These are phyloP conservation scores for Abrostola tripartita DNA, from an alignment of 2,888 invertebrate species.

Conservation along the genomic window DNA sequence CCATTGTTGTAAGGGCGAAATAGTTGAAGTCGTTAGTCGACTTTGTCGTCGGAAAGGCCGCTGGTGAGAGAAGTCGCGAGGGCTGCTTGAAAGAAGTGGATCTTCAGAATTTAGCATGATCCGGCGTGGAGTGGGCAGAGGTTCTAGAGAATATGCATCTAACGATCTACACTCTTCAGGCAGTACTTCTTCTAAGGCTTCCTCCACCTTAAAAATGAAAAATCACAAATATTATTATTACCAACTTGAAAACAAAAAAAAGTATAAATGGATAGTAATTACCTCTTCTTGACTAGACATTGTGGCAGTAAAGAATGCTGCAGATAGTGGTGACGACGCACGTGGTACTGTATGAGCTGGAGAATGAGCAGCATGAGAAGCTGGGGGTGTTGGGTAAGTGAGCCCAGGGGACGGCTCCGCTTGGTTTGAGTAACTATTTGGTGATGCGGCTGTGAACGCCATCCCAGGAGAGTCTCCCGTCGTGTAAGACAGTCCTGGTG, in stretches of 20 bases:
- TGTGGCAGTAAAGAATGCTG: slow-evolving; percentile 94
- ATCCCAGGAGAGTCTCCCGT: slow-evolving; percentile 88
- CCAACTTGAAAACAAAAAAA: background rate
- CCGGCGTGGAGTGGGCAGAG: slow-evolving; percentile 92
- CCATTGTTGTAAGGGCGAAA: slow-evolving; percentile 78
- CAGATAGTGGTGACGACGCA: slow-evolving; percentile 93
- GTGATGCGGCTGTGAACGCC: slow-evolving; percentile 79
- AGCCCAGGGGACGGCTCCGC: slow-evolving; percentile 91
- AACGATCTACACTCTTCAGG: slow-evolving; percentile 92
- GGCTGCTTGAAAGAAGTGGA: slow-evolving; percentile 94
- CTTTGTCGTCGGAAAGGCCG: slow-evolving; percentile 74
- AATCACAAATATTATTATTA: slow-evolving; percentile 19
- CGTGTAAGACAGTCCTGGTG: slow-evolving; percentile 93
- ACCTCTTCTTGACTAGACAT: slow-evolving; percentile 95
- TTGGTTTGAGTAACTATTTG: slow-evolving; percentile 80
- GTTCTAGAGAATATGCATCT: slow-evolving; percentile 89
- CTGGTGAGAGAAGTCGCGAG: slow-evolving; percentile 91
- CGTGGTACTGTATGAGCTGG: slow-evolving; percentile 90
- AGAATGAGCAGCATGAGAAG: slow-evolving; percentile 94
- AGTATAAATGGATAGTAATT: slow-evolving; percentile 41
- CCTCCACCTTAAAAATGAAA: slow-evolving; percentile 89
- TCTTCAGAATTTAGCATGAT: slow-evolving; percentile 97
- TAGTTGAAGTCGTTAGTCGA: slow-evolving; percentile 66
- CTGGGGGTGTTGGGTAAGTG: slow-evolving; percentile 95
- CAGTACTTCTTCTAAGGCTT: slow-evolving; percentile 94